Percentiles rank a stretch among this genome's conserved stretches.
phyloP scores from a whole-genome alignment of 2,113 vertebrate genomes.

The Fulmarus glacialis region DNA sequence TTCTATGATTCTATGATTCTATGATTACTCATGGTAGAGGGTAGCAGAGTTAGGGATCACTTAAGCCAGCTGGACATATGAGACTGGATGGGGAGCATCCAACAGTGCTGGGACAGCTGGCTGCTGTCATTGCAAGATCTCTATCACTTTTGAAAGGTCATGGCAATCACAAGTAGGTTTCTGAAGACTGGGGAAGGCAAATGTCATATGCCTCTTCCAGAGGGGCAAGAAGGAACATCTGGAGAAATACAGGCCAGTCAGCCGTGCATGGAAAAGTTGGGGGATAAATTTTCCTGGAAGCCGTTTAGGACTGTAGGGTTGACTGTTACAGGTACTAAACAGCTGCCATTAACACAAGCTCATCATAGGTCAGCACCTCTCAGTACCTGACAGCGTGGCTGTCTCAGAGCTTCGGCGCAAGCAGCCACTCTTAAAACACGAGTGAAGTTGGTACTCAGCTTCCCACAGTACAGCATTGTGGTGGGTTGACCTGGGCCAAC shows the following conservation, averaged over 20 bases:
- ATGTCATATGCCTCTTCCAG: not conserved
- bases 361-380: not conserved
- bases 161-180: not conserved
- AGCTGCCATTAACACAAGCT: not conserved
- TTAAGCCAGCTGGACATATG: not conserved
- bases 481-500: not conserved
- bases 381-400: not conserved
- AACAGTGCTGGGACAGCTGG: not conserved
- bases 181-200: not conserved
- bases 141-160: not conserved
- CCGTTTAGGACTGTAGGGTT: not conserved
- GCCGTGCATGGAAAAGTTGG: not conserved
- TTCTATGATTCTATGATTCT: no score
- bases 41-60: not conserved
- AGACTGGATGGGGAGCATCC: not conserved
- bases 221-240: not conserved
- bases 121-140: not conserved
- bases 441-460: not conserved
- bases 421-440: not conserved
- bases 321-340: not conserved
- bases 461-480: not conserved
- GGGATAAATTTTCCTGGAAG: not conserved
- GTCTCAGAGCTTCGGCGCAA: not conserved
- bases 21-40: not conserved
- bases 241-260: not conserved